These are phyloP conservation scores for Harpagus bidentatus DNA, from an alignment of 2,113 vertebrate genomes.

Conservation along the genomic window DNA sequence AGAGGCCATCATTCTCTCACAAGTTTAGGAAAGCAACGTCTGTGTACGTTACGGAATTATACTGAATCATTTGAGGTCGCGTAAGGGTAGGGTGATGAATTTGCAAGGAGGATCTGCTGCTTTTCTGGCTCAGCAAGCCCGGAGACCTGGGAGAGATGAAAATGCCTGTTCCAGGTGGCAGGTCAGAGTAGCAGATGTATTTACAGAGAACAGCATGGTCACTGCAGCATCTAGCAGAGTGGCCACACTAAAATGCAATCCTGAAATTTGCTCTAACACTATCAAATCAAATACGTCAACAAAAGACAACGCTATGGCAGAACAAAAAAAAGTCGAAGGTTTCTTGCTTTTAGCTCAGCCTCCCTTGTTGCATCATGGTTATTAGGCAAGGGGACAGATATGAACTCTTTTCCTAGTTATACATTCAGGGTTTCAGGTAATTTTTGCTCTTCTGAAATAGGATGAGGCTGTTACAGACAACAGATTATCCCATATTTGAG, in stretches of 20 bases:
- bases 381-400: neutral
- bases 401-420: accelerated
- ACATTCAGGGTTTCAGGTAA: neutral
- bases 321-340: neutral
- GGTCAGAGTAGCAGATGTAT: neutral
- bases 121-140: neutral
- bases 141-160: neutral
- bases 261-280: neutral
- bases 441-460: neutral
- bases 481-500: neutral
- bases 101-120: neutral
- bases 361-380: neutral
- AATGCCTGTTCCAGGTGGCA: neutral
- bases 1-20: neutral
- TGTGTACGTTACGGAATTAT: neutral
- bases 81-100: neutral
- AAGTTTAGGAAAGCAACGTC: neutral
- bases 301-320: neutral
- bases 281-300: neutral
- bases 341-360: neutral
- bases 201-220: neutral
- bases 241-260: neutral
- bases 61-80: neutral
- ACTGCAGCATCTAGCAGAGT: neutral
- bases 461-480: neutral